phyloP scores from a whole-genome alignment of 2,113 vertebrate genomes.

The Aspidoscelis tigris region DNA sequence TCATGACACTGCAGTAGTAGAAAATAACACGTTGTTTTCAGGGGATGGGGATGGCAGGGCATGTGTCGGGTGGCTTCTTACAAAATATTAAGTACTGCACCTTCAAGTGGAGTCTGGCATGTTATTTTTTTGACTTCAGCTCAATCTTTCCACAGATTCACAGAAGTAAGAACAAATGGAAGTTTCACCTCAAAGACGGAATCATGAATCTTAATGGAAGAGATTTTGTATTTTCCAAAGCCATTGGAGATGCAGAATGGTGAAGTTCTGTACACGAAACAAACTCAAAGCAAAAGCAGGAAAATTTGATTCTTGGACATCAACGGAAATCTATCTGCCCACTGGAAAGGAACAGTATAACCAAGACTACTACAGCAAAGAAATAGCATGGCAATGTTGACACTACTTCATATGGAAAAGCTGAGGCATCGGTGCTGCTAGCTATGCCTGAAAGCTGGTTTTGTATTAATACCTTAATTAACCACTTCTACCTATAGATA shows the following conservation, averaged over 20 bases:
- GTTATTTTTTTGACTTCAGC: neutral
- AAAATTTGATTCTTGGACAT: constrained; percentile 82
- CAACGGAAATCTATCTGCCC: constrained; percentile 83
- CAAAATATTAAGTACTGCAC: neutral
- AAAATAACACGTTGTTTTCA: neutral
- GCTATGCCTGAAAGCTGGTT: constrained; percentile 71
- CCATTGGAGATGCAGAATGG: constrained; percentile 98
- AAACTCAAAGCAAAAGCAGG: constrained; percentile 71
- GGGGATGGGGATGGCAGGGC: neutral
- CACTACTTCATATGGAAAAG: constrained; percentile 84
- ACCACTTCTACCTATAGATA: constrained; percentile 81
- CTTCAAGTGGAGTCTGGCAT: neutral
- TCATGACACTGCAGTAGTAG: neutral
- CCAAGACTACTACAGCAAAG: constrained; percentile 79
- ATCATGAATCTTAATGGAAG: constrained; percentile 99
- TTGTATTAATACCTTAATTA: constrained; percentile 78
- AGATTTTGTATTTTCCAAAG: constrained; percentile 99
- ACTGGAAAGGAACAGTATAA: constrained; percentile 76
- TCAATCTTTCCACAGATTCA: constrained; percentile 86
- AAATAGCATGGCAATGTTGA: constrained; percentile 78
- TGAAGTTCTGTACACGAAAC: constrained; percentile 79
- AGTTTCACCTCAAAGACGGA: constrained; percentile 99
- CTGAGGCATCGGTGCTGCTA: constrained; percentile 80
- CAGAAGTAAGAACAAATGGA: constrained; percentile 99
- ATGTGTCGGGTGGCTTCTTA: neutral